Conservation (phyloP, 2,113 vertebrate species). For the Colossoma macropomum region DNA sequence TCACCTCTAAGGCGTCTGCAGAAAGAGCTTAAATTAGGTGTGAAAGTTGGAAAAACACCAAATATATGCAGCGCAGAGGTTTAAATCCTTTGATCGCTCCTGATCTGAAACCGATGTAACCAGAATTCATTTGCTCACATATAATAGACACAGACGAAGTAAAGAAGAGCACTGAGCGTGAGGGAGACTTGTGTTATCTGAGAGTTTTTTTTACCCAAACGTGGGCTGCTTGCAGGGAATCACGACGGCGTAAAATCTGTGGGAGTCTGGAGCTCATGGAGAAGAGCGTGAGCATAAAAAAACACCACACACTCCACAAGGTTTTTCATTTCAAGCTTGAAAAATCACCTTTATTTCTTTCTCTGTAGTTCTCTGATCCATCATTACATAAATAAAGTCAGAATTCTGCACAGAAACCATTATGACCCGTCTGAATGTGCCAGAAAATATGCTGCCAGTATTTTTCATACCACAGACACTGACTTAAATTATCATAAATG, state of each 20-base stretch:
- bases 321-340: conserved; percentile 16
- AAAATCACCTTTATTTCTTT: conserved; percentile 49
- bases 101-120: too few species aligned
- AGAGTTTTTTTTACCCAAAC: too few species aligned
- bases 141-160: too few species aligned
- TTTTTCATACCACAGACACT: conserved; percentile 25
- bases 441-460: conserved; percentile 33
- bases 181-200: too few species aligned
- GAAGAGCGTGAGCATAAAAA: not conserved
- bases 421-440: conserved; percentile 22
- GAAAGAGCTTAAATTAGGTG: too few species aligned
- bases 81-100: too few species aligned
- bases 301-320: conserved; percentile 9
- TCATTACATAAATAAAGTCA: conserved; percentile 21
- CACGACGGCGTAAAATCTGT: not conserved
- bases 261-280: not conserved
- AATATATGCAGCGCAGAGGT: too few species aligned
- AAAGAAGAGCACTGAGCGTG: too few species aligned
- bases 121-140: too few species aligned
- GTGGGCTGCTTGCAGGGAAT: not conserved
- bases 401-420: conserved; percentile 23
- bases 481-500: conserved; percentile 17
- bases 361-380: not conserved
- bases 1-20: too few species aligned
- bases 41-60: too few species aligned